Evolutionary conservation across 2,888 invertebrate species (phyloP).

Genomic region (Prosopocoilus inquinatus): DNA sequence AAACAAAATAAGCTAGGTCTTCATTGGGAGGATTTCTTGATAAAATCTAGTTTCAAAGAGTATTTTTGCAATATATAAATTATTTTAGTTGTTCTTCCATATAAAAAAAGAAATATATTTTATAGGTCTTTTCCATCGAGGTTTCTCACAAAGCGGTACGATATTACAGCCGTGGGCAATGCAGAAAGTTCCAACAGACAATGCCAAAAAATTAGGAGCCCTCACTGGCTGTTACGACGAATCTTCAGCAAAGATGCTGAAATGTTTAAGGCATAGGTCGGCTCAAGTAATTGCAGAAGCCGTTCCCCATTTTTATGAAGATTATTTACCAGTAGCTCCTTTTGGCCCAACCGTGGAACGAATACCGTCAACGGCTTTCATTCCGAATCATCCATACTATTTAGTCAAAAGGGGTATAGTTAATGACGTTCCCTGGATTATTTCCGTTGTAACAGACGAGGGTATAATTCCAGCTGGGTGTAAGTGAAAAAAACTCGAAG

Average conservation of each 20-base stretch:
- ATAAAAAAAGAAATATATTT: background rate
- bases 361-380: slow-evolving; percentile 47
- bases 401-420: slow-evolving; percentile 59
- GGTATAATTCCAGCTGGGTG: slow-evolving; percentile 68
- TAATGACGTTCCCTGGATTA: slow-evolving; percentile 64
- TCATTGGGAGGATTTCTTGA: too few species aligned
- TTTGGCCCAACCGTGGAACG: too few species aligned
- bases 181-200: slow-evolving; percentile 55
- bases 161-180: slow-evolving; percentile 58
- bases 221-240: slow-evolving; percentile 60
- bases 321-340: too few species aligned
- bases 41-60: background rate
- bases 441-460: slow-evolving; percentile 65
- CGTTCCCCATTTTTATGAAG: slow-evolving; percentile 17
- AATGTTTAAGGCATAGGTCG: slow-evolving; percentile 61
- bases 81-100: too few species aligned
- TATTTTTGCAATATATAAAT: too few species aligned
- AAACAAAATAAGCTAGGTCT: too few species aligned
- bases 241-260: slow-evolving; percentile 56
- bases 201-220: slow-evolving; percentile 58
- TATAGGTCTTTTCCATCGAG: slow-evolving; percentile 55
- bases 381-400: slow-evolving; percentile 60
- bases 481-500: slow-evolving; percentile 30
- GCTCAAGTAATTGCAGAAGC: slow-evolving; percentile 58
- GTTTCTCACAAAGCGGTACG: slow-evolving; percentile 67